Evolutionary conservation across 2,888 invertebrate species (phyloP).

Genomic region (Craniophora ligustri): DNA sequence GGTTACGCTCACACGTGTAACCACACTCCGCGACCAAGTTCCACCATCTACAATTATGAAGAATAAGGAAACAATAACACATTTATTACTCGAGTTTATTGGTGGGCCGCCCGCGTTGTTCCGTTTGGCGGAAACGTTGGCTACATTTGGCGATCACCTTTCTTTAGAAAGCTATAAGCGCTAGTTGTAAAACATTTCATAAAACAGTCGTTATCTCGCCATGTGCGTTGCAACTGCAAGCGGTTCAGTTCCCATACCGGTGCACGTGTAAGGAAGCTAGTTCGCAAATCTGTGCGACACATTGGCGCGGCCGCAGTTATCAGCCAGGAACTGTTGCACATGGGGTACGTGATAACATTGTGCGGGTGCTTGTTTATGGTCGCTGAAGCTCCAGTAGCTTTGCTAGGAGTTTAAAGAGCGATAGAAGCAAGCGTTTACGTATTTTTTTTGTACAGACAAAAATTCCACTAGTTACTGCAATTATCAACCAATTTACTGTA

Average conservation of each 20-base stretch:
- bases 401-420: neutral
- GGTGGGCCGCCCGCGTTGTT: constrained; percentile 44
- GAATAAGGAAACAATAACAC: constrained; percentile 64
- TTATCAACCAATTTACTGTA: too few relatives aligned
- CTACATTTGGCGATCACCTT: constrained; percentile 83
- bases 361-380: constrained; percentile 16
- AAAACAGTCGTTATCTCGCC: constrained; percentile 78
- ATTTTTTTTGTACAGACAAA: too few relatives aligned
- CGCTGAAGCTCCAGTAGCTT: neutral
- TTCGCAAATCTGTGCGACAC: constrained; percentile 84
- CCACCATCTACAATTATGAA: constrained; percentile 53
- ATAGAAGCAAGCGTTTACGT: too few relatives aligned
- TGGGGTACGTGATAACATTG: constrained; percentile 59
- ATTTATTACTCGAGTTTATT: constrained; percentile 56
- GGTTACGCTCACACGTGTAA: constrained; percentile 32
- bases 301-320: constrained; percentile 71
- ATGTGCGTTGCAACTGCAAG: constrained; percentile 72
- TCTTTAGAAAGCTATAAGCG: constrained; percentile 77
- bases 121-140: constrained; percentile 69
- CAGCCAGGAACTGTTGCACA: constrained; percentile 58
- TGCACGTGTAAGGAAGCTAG: constrained; percentile 80
- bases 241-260: constrained; percentile 65
- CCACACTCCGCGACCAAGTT: constrained; percentile 37
- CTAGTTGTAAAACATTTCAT: constrained; percentile 84
- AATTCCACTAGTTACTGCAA: too few relatives aligned